Conservation (phyloP, 2,888 invertebrate genomes). For the Macropis europaea region DNA sequence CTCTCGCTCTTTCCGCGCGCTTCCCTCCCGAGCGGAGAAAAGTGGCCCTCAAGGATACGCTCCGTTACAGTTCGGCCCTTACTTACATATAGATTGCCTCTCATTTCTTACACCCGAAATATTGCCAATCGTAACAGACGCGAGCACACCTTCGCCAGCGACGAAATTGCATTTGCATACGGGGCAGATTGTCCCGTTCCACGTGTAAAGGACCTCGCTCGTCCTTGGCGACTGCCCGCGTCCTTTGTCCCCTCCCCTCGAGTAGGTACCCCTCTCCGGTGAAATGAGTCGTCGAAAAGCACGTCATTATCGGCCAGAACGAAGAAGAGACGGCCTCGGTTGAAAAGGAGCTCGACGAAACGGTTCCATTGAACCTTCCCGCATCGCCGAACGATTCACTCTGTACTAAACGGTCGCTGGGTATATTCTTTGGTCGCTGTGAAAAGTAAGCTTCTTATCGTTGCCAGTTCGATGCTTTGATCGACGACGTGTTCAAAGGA, state of each 20-base stretch:
- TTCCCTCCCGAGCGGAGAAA: conserved; percentile 14
- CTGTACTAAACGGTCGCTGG: too few species aligned
- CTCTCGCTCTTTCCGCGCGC: conserved; percentile 29
- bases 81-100: conserved; percentile 78
- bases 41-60: conserved; percentile 10
- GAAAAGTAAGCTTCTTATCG: too few species aligned
- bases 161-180: conserved; percentile 75
- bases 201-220: conserved; percentile 56
- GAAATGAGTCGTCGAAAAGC: conserved; percentile 47
- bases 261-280: neutral
- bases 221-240: conserved; percentile 55
- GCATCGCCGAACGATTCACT: too few species aligned
- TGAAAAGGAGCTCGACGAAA: conserved; percentile 8
- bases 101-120: conserved; percentile 71
- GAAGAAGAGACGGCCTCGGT: conserved; percentile 1
- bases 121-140: conserved; percentile 69
- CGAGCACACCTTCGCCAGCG: conserved; percentile 28
- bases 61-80: conserved; percentile 59
- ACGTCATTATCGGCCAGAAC: conserved; percentile 48
- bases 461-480: too few species aligned
- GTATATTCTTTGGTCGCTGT: too few species aligned
- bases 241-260: conserved; percentile 39
- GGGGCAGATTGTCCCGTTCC: conserved; percentile 66
- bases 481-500: too few species aligned
- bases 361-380: conserved; percentile 25